phyloP scores from a whole-genome alignment of 30 jellyfish, hydroid and myxozoan species.

The Aurelia coerulea region DNA sequence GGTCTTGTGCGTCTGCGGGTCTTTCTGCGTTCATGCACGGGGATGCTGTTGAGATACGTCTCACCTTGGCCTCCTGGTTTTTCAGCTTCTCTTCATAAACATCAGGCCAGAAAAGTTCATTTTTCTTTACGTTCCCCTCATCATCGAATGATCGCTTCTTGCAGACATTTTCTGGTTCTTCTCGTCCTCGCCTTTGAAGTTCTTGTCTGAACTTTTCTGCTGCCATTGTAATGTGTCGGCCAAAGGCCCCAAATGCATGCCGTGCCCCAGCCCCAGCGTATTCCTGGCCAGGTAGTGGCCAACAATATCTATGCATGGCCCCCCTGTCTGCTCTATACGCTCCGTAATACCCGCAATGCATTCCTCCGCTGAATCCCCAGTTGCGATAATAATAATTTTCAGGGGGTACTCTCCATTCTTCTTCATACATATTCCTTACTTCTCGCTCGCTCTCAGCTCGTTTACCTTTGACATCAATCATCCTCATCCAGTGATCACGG shows the following conservation, averaged over 20 bases:
- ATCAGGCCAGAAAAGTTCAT: slow-evolving; percentile 35
- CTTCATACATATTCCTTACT: background rate
- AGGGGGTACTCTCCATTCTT: background rate
- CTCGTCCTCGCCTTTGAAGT: background rate
- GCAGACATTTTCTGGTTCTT: background rate
- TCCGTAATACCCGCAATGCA: background rate
- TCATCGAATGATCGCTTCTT: slow-evolving; percentile 4
- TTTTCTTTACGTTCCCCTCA: background rate
- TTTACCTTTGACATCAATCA: slow-evolving; percentile 1
- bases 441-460: background rate
- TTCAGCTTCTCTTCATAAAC: background rate
- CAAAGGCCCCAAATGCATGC: slow-evolving; percentile 12
- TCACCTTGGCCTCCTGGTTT: slow-evolving; percentile 7
- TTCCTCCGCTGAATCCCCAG: slow-evolving; percentile 4
- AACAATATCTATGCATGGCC: slow-evolving; percentile 4
- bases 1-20: slow-evolving; percentile 23
- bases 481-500: slow-evolving; percentile 34
- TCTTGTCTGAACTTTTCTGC: slow-evolving; percentile 25
- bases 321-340: slow-evolving; percentile 1
- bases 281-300: slow-evolving; percentile 12
- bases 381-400: background rate
- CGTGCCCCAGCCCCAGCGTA: background rate
- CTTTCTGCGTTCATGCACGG: slow-evolving; percentile 27
- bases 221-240: background rate
- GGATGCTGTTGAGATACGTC: slow-evolving; percentile 9